A percentile compares a stretch with the other conserved stretches of the same genome.
These are phyloP conservation scores for Antitype chi DNA, from an alignment of 2,888 invertebrate species.

Conservation along the genomic window DNA sequence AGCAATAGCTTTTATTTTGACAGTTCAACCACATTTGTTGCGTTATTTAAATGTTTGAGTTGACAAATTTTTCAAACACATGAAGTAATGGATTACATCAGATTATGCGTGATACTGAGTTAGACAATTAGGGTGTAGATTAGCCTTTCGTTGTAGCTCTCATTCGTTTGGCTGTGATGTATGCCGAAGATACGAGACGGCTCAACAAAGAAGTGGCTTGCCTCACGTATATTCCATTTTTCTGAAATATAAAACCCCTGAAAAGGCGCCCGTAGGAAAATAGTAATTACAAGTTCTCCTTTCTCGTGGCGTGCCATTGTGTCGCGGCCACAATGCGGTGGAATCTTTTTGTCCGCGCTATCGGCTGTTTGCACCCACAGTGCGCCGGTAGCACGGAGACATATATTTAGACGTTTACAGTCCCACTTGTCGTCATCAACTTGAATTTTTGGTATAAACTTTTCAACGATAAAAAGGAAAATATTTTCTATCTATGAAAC, in stretches of 20 bases:
- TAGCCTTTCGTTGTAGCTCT: no score
- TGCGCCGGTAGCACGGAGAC: conserved; percentile 72
- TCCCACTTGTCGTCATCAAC: conserved; percentile 73
- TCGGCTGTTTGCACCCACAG: conserved; percentile 88
- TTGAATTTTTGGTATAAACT: conserved; percentile 64
- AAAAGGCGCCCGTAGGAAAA: conserved; percentile 88
- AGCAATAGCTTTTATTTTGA: no score
- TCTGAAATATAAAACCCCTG: conserved; percentile 86
- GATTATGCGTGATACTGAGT: no score
- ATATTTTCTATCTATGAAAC: neutral
- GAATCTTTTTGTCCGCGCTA: conserved; percentile 90
- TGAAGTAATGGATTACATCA: no score
- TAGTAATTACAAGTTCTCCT: conserved; percentile 90
- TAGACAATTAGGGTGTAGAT: no score
- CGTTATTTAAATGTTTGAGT: no score
- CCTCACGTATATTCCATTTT: conserved; percentile 83
- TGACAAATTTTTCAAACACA: no score
- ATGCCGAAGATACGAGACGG: conserved; percentile 77
- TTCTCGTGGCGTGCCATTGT: conserved; percentile 84
- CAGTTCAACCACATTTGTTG: no score
- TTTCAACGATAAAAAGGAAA: neutral
- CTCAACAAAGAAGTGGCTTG: conserved; percentile 74
- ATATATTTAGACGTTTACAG: conserved; percentile 78
- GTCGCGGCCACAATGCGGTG: conserved; percentile 84
- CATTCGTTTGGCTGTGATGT: conserved; percentile 54